Evolutionary conservation across 1,140 invertebrate genomes (phyloP).

Genomic region (Leptopilina boulardi): DNA sequence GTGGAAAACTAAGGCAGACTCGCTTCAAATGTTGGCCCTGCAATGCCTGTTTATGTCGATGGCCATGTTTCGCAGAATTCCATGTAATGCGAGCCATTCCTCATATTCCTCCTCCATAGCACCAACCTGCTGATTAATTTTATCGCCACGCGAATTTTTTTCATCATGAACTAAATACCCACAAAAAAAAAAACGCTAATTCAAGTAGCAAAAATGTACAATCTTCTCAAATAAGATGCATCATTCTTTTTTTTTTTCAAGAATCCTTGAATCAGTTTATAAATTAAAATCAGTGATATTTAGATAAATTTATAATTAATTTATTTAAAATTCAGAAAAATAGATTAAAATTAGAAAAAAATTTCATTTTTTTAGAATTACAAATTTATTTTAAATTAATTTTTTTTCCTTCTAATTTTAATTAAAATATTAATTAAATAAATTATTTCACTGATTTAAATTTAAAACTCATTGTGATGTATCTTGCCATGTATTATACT

Average conservation of each 20-base stretch:
- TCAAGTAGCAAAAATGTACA: neutral
- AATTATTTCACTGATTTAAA: too few relatives aligned
- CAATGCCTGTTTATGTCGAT: slow-evolving; percentile 75
- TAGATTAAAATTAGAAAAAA: too few relatives aligned
- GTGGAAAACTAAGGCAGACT: slow-evolving; percentile 75
- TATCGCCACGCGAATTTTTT: slow-evolving; percentile 38
- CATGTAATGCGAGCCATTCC: slow-evolving; percentile 74
- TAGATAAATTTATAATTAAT: too few relatives aligned
- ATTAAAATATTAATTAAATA: too few relatives aligned
- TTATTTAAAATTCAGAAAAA: too few relatives aligned
- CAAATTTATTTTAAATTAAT: too few relatives aligned
- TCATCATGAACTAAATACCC: slow-evolving; percentile 52
- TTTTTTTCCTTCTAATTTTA: too few relatives aligned
- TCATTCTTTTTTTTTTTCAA: neutral
- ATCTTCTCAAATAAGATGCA: slow-evolving; percentile 12
- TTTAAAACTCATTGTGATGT: neutral
- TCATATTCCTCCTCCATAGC: slow-evolving; percentile 75
- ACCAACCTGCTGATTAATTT: slow-evolving; percentile 64
- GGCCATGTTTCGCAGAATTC: slow-evolving; percentile 75
- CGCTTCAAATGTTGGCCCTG: slow-evolving; percentile 77
- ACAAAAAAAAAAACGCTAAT: slow-evolving; percentile 47
- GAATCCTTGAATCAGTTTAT: too few relatives aligned
- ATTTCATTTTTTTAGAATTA: too few relatives aligned
- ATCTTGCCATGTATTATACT: slow-evolving; percentile 28
- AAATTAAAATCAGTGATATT: too few relatives aligned